A percentile compares a stretch with the other conserved stretches of the same genome.
Evolutionary conservation across 2,797 vertebrate species (phyloP).

Genomic region (Premnoplex brunnescens): DNA sequence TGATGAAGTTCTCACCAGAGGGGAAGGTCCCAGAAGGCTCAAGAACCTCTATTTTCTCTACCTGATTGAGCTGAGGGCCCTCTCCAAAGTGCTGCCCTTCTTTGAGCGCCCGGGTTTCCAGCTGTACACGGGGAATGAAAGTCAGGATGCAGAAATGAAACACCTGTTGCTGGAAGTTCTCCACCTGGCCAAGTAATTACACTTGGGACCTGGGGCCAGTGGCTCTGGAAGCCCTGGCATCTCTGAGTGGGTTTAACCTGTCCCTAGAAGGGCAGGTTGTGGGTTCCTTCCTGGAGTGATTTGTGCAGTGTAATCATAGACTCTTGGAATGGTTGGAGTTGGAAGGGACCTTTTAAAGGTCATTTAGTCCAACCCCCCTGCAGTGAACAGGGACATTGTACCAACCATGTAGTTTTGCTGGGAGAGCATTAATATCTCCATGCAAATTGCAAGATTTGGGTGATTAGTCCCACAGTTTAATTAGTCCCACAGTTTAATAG

Average conservation of each 20-base stretch:
- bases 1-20: conserved; percentile 85
- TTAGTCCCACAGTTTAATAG: background rate
- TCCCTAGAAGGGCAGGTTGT: background rate
- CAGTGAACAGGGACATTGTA: background rate
- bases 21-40: conserved; percentile 90
- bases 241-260: background rate
- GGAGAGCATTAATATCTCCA: background rate
- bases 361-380: background rate
- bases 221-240: background rate
- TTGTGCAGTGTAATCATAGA: background rate
- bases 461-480: background rate
- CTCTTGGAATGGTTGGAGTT: background rate
- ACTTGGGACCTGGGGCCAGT: background rate
- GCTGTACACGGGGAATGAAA: conserved; percentile 85
- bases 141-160: conserved; percentile 80
- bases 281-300: background rate
- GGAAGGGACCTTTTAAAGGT: background rate
- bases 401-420: background rate
- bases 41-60: conserved; percentile 95
- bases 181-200: conserved; percentile 85
- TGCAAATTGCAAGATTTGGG: background rate
- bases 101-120: conserved; percentile 83
- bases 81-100: conserved; percentile 89
- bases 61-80: conserved; percentile 90
- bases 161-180: conserved; percentile 84